Conservation (phyloP, 2,888 invertebrate species). For the Agrilus mali region DNA sequence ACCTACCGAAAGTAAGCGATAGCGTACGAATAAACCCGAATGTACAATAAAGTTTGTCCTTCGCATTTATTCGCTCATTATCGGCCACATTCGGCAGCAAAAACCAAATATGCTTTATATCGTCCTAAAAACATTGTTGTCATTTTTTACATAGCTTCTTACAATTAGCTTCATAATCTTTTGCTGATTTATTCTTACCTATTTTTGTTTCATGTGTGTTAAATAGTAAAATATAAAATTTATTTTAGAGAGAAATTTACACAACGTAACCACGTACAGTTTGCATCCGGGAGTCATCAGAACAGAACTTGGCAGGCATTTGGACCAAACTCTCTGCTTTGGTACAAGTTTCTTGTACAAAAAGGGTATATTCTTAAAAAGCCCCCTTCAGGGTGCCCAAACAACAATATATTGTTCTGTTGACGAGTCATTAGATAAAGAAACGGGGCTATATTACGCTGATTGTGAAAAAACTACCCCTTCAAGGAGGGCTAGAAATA, state of each 20-base stretch:
- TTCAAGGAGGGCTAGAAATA: constrained; percentile 39
- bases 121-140: too few relatives aligned
- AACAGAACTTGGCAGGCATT: constrained; percentile 63
- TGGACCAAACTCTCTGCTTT: constrained; percentile 30
- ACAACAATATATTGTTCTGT: constrained; percentile 61
- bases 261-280: constrained; percentile 52
- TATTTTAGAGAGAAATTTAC: constrained; percentile 23
- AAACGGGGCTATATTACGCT: constrained; percentile 44
- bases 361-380: constrained; percentile 40
- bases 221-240: constrained; percentile 3
- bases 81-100: too few relatives aligned
- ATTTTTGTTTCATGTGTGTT: neutral
- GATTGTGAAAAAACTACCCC: constrained; percentile 44
- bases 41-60: too few relatives aligned
- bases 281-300: constrained; percentile 63
- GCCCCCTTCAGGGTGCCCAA: constrained; percentile 57
- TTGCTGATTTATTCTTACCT: too few relatives aligned
- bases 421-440: constrained; percentile 47
- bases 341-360: constrained; percentile 29
- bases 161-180: too few relatives aligned
- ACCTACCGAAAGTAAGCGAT: too few relatives aligned
- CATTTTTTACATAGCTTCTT: too few relatives aligned
- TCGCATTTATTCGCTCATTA: too few relatives aligned
- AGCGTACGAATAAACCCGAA: too few relatives aligned
- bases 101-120: too few relatives aligned